phyloP scores from a whole-genome alignment of 2,113 vertebrate genomes.

The Camelus dromedarius region DNA sequence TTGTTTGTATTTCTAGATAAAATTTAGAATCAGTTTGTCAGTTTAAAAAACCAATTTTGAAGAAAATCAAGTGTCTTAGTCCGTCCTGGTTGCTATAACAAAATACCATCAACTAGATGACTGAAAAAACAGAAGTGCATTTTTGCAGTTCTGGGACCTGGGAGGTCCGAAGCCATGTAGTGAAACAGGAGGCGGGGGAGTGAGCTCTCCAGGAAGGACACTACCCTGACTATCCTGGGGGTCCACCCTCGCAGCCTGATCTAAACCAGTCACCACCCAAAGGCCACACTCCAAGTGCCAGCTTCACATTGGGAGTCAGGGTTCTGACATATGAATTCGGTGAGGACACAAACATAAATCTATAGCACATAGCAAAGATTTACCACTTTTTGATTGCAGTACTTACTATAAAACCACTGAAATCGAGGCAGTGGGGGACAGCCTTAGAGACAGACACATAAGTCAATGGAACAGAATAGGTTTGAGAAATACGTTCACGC shows the following conservation, averaged over 20 bases:
- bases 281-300: neutral
- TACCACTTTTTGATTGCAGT: neutral
- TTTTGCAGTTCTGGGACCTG: neutral
- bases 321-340: neutral
- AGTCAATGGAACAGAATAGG: neutral
- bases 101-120: neutral
- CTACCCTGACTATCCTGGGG: accelerated
- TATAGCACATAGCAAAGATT: neutral
- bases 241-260: neutral
- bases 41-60: too few species aligned
- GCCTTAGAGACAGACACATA: too few species aligned
- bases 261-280: neutral
- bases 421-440: neutral
- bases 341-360: too few species aligned
- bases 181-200: too few species aligned
- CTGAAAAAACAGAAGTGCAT: neutral
- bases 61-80: neutral
- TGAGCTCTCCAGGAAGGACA: neutral
- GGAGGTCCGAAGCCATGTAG: neutral
- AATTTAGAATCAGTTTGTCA: too few species aligned
- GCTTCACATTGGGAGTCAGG: neutral
- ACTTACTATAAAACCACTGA: neutral
- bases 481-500: neutral
- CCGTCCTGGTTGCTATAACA: neutral
- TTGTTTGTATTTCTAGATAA: too few species aligned